Conservation (phyloP, 2,113 vertebrate species). For the Calcarius ornatus region DNA sequence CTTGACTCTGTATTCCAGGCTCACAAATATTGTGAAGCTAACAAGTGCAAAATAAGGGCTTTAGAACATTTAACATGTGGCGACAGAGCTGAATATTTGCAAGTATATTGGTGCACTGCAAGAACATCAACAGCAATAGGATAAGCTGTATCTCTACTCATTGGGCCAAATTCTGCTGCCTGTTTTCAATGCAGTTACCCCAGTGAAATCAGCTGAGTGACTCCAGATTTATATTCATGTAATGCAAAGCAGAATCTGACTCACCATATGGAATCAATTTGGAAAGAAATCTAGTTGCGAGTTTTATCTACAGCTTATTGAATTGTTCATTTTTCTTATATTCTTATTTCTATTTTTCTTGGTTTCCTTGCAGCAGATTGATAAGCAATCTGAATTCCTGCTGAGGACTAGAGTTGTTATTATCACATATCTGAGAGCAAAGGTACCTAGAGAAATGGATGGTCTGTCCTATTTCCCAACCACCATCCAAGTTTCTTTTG, state of each 20-base stretch:
- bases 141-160: slow-evolving; percentile 36
- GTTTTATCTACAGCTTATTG: slow-evolving; percentile 51
- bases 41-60: not conserved
- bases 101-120: slow-evolving; percentile 4
- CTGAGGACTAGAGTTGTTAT: not conserved
- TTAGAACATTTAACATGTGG: slow-evolving; percentile 20
- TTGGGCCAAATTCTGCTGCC: slow-evolving; percentile 32
- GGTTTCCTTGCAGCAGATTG: not conserved
- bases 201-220: slow-evolving; percentile 26
- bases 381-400: slow-evolving; percentile 46
- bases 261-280: slow-evolving; percentile 58
- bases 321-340: slow-evolving; percentile 47
- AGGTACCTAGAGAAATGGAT: slow-evolving; percentile 1
- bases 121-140: slow-evolving; percentile 47
- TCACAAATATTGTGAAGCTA: not conserved
- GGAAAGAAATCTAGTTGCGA: slow-evolving; percentile 13
- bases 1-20: not conserved
- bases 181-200: slow-evolving; percentile 36
- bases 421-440: slow-evolving; percentile 16
- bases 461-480: slow-evolving; percentile 2
- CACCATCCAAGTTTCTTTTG: not conserved
- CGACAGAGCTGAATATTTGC: not conserved
- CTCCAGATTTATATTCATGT: slow-evolving; percentile 49
- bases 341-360: slow-evolving; percentile 41
- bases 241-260: slow-evolving; percentile 55